Evolutionary conservation across 2,888 invertebrate genomes (phyloP), one percentile per base, ranked within the genome.

Genomic region (Drosophila ezoana): DNA sequence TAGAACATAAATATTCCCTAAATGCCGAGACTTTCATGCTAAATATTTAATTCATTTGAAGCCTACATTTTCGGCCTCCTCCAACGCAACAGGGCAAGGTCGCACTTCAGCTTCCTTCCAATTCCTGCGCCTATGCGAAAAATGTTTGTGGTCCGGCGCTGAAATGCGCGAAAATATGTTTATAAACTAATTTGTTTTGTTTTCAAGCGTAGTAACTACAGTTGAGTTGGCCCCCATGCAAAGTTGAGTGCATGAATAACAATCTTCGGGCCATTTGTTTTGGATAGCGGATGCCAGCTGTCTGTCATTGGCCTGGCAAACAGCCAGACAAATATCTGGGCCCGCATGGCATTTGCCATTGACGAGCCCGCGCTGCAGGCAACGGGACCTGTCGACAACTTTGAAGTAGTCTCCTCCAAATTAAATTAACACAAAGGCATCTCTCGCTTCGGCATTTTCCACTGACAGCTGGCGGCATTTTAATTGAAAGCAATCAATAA

Each of bases 401-500:
- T 84, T 82, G 85, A 83, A 82, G 80, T 76, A 76, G 79, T 61
- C 65, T 68, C 13, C 51, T 28, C 49, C 43, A 82, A 85, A 85
- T 85, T 86, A 76, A 85, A 86, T 85, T 84, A 86, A 81, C 81
- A 79, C 81, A 86, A 76, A 76, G 72, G 74, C 83, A 79, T 70
- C 70, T 75, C 77, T 75, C 77, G 66, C 59, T 72, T 75, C 75
- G 64, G 75, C 74, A 58, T 78, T 76, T 70, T 64, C 51, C 54
- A 54, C 64, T 77, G 81, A 61, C 73, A 77, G 65, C 64, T 76
- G 78, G 76, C 57, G 77, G 80, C 70, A 79, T 86, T 86, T 86
- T 84, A 85, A 86, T 85, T 85, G 84, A 85, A 86, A 73, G 67
- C 80, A 86, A 85, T 85, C 82, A 82, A 86, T 86, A 76, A 66